These are phyloP conservation scores for Miichthys miiuy DNA, from an alignment of 2,797 vertebrate genomes.

Conservation along the genomic window DNA sequence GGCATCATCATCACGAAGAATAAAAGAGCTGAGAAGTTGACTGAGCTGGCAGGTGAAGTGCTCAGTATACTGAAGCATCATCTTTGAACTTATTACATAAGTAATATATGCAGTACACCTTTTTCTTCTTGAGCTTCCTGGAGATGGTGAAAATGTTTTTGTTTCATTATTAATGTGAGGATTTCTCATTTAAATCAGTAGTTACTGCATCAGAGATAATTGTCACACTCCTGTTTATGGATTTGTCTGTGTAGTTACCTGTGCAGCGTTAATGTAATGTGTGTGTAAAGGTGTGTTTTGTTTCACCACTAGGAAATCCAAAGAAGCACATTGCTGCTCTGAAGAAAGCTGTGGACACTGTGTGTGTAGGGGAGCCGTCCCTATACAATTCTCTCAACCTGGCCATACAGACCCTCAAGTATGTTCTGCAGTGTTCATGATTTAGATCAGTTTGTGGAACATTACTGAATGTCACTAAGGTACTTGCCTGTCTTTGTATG, in stretches of 20 bases:
- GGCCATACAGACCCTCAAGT: constrained; percentile 95
- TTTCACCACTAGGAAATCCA: constrained; percentile 88
- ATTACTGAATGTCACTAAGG: not conserved
- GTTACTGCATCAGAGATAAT: not conserved
- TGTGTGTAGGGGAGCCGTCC: constrained; percentile 94
- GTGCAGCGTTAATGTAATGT: not conserved
- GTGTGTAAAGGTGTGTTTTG: constrained; percentile 5
- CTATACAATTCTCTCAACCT: constrained; percentile 95
- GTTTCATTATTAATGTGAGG: not conserved
- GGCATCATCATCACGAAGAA: constrained; percentile 95
- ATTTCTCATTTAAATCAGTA: not conserved
- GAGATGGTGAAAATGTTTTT: too few species aligned
- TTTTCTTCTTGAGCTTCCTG: too few species aligned
- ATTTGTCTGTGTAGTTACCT: not conserved
- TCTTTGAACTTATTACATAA: not conserved
- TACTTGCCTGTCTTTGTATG: constrained; percentile 30
- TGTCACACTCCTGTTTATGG: not conserved
- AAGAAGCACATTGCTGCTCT: constrained; percentile 91
- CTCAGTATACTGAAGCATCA: constrained; percentile 61
- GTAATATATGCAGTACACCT: too few species aligned
- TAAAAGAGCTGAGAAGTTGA: constrained; percentile 97
- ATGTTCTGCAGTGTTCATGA: constrained; percentile 65
- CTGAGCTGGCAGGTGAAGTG: constrained; percentile 93
- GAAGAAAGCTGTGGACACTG: constrained; percentile 92
- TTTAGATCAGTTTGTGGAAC: not conserved